Percentiles rank a stretch among this genome's conserved stretches.
Evolutionary conservation across 2,888 invertebrate genomes (phyloP).

Genomic region (Coleophora flavipennella): DNA sequence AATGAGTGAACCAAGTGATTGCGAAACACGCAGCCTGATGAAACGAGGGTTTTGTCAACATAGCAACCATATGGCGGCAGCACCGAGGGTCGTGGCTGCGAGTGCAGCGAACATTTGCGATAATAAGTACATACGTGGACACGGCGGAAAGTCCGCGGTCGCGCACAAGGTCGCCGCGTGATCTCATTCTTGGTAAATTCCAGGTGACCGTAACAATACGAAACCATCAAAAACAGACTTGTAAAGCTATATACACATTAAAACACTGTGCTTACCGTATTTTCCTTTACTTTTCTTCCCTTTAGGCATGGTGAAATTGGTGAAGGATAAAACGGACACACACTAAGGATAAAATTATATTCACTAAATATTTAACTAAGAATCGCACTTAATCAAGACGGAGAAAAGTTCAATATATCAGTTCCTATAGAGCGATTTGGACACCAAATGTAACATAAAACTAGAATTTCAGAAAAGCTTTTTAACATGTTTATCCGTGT

Average conservation of each 20-base stretch:
- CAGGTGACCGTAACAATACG: conserved; percentile 19
- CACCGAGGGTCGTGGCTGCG: conserved; percentile 21
- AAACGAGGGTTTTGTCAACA: not conserved
- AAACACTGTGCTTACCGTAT: conserved; percentile 74
- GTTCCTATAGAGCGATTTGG: conserved; percentile 79
- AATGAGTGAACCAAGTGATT: conserved; percentile 16
- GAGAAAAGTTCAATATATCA: conserved; percentile 82
- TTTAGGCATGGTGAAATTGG: conserved; percentile 82
- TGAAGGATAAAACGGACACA: conserved; percentile 41
- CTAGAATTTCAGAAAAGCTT: conserved; percentile 79
- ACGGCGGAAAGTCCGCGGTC: conserved; percentile 38
- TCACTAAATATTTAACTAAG: conserved; percentile 63
- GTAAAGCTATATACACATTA: conserved; percentile 3
- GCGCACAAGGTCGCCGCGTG: conserved; percentile 66
- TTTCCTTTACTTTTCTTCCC: conserved; percentile 80
- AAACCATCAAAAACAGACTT: conserved; percentile 12
- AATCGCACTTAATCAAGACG: conserved; percentile 80
- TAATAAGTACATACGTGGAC: conserved; percentile 34
- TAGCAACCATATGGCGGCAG: conserved; percentile 30
- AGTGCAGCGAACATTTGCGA: conserved; percentile 28
- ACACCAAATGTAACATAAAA: conserved; percentile 81
- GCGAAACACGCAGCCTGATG: conserved; percentile 13
- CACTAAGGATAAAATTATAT: conserved; percentile 72
- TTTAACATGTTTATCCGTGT: conserved; percentile 79
- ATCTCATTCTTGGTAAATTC: conserved; percentile 52